Evolutionary conservation across 2,888 invertebrate species (phyloP).

Genomic region (Pseudococcus jackbeardsleyi): DNA sequence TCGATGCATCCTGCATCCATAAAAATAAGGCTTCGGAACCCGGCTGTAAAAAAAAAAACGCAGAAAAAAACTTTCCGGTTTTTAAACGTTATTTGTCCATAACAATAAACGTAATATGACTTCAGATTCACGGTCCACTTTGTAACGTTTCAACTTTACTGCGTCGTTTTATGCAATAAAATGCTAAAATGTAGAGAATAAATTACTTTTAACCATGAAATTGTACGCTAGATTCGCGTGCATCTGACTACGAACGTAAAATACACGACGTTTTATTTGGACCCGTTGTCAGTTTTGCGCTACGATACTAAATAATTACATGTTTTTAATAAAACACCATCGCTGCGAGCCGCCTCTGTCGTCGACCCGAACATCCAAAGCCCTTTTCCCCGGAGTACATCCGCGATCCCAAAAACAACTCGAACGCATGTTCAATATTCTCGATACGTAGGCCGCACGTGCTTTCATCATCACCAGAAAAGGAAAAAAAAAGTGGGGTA

Average conservation of each 20-base stretch:
- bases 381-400: slow-evolving; percentile 11
- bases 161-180: slow-evolving; percentile 53
- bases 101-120: slow-evolving; percentile 52
- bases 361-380: neutral
- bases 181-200: slow-evolving; percentile 47
- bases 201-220: slow-evolving; percentile 55
- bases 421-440: slow-evolving; percentile 45
- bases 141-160: slow-evolving; percentile 45
- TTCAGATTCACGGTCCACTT: slow-evolving; percentile 47
- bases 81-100: slow-evolving; percentile 47
- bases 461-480: neutral
- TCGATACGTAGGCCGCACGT: slow-evolving; percentile 36
- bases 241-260: slow-evolving; percentile 27
- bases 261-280: slow-evolving; percentile 33
- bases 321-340: slow-evolving; percentile 46
- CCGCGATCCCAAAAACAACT: neutral
- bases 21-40: neutral
- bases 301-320: slow-evolving; percentile 34
- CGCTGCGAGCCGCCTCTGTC: neutral
- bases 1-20: neutral
- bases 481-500: neutral
- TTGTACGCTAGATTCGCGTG: slow-evolving; percentile 19
- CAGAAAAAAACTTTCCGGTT: slow-evolving; percentile 14
- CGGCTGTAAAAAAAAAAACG: neutral
- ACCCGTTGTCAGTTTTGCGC: neutral